Conservation (phyloP, 2,888 invertebrate species). For the Dasypolia templi region DNA sequence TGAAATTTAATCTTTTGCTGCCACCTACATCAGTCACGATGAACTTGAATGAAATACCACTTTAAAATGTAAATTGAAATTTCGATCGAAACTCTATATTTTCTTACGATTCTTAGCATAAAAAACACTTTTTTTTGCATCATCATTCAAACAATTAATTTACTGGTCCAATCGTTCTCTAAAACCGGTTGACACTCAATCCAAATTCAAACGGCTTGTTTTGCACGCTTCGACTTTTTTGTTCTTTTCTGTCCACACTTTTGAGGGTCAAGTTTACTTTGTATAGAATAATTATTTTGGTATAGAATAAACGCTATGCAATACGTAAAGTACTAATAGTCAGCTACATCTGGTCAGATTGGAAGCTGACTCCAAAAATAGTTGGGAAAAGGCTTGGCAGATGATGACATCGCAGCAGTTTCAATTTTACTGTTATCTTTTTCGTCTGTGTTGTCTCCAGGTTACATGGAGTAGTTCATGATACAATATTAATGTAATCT, state of each 20-base stretch:
- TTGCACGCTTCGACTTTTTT: background rate
- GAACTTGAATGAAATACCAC: conserved; percentile 7
- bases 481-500: background rate
- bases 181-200: background rate
- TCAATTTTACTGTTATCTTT: background rate
- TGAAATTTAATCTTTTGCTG: conserved; percentile 35
- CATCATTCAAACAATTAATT: background rate
- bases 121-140: background rate
- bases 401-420: too few relatives aligned
- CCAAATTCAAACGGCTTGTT: background rate
- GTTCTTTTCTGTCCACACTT: background rate
- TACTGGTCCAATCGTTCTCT: background rate
- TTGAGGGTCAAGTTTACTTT: conserved; percentile 14
- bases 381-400: too few relatives aligned
- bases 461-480: background rate
- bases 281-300: background rate
- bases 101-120: background rate
- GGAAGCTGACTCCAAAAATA: too few relatives aligned
- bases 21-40: background rate
- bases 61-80: conserved; percentile 22
- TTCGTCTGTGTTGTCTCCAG: background rate
- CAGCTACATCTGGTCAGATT: too few relatives aligned
- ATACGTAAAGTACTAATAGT: too few relatives aligned
- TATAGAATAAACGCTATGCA: too few relatives aligned
- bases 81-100: background rate